Evolutionary conservation across 1,140 invertebrate species (phyloP).

Genomic region (Mya arenaria): DNA sequence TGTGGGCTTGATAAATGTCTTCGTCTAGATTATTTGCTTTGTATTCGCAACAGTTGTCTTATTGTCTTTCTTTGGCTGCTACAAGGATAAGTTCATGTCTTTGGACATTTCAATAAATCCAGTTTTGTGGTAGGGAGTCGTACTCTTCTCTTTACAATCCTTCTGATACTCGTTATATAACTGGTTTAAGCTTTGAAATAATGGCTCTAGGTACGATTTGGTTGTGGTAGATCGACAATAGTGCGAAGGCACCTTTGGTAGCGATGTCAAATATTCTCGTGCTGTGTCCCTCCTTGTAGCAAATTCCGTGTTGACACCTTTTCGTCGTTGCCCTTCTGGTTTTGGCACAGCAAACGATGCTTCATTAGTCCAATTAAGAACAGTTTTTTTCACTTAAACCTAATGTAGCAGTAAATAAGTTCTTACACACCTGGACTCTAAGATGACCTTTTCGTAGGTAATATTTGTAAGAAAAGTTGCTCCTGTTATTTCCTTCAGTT

Average conservation of each 20-base stretch:
- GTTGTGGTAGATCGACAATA: slow-evolving; percentile 2
- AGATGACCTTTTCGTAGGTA: neutral
- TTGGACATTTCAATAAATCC: slow-evolving; percentile 19
- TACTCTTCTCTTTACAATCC: neutral
- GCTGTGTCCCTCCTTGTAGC: slow-evolving; percentile 2
- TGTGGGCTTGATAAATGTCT: neutral
- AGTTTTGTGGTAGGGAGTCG: slow-evolving; percentile 10
- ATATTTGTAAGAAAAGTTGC: slow-evolving; percentile 37
- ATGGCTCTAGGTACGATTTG: slow-evolving; percentile 31
- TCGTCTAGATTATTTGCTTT: slow-evolving; percentile 11
- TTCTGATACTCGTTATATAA: slow-evolving; percentile 6
- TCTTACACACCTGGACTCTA: slow-evolving; percentile 19
- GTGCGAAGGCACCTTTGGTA: slow-evolving; percentile 10
- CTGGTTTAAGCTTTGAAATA: slow-evolving; percentile 12
- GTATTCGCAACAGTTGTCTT: slow-evolving; percentile 26
- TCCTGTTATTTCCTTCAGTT: slow-evolving; percentile 2
- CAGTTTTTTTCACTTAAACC: slow-evolving; percentile 18
- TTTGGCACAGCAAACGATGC: slow-evolving; percentile 7
- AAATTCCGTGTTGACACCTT: neutral
- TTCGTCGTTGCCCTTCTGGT: neutral
- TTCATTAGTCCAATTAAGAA: slow-evolving; percentile 7
- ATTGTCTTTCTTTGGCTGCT: slow-evolving; percentile 16
- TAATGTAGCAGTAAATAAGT: slow-evolving; percentile 6
- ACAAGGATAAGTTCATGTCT: slow-evolving; percentile 28
- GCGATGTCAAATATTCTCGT: neutral